Conservation (phyloP, 2,888 invertebrate genomes). For the Cataglyphis cursor region DNA sequence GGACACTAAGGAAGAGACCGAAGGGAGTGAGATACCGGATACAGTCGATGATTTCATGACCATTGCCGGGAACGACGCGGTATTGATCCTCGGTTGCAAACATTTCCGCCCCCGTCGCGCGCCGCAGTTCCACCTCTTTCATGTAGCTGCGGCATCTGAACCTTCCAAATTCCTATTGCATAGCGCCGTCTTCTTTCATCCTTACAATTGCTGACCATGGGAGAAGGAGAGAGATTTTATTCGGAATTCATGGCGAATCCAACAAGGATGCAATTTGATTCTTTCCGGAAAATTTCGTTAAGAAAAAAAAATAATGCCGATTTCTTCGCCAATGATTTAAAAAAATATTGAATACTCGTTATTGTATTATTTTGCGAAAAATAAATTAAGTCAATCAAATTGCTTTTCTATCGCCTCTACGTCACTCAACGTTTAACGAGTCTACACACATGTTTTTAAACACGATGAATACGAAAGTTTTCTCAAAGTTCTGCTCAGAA, state of each 20-base stretch:
- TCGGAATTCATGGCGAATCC: constrained; percentile 13
- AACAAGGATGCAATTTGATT: neutral
- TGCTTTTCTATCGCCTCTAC: neutral
- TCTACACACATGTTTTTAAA: constrained; percentile 16
- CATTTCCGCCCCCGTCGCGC: constrained; percentile 33
- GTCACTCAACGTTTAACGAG: neutral
- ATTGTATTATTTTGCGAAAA: constrained; percentile 6
- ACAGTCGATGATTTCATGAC: constrained; percentile 62
- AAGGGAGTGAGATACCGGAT: constrained; percentile 36
- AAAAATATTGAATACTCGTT: neutral
- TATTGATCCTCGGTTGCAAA: constrained; percentile 63
- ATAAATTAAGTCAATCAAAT: constrained; percentile 30
- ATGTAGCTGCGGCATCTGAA: constrained; percentile 35
- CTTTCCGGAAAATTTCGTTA: neutral
- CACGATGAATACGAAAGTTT: constrained; percentile 26
- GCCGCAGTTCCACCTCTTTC: constrained; percentile 47
- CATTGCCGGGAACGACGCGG: constrained; percentile 28
- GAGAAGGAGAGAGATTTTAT: constrained; percentile 16
- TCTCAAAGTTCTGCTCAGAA: constrained; percentile 24
- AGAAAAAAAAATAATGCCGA: neutral
- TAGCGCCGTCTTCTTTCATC: constrained; percentile 23
- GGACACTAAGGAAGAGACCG: constrained; percentile 1
- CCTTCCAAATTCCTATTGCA: constrained; percentile 51
- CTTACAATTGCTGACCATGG: constrained; percentile 18
- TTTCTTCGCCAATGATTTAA: neutral